These are phyloP conservation scores for Ceratothoa steindachneri DNA, from an alignment of 2,888 invertebrate genomes.

Conservation along the genomic window DNA sequence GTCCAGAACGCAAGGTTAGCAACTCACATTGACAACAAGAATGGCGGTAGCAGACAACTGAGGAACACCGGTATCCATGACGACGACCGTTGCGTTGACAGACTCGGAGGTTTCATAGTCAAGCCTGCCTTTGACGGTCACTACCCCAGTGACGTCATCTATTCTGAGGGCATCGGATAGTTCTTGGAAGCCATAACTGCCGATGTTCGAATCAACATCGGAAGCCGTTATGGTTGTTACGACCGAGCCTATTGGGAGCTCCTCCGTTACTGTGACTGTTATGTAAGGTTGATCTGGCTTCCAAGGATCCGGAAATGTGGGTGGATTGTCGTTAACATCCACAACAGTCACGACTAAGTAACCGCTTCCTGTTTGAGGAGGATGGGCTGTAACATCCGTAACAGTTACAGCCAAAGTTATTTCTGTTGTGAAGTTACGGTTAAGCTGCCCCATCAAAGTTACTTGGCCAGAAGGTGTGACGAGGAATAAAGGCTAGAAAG, in stretches of 20 bases:
- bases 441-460: conserved; percentile 61
- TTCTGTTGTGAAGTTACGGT: conserved; percentile 67
- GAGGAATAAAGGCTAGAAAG: neutral
- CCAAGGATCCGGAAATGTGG: conserved; percentile 68
- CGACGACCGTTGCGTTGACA: conserved; percentile 73
- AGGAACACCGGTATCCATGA: conserved; percentile 82
- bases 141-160: conserved; percentile 72
- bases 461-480: conserved; percentile 61
- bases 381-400: conserved; percentile 73
- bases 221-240: conserved; percentile 72
- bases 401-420: conserved; percentile 74
- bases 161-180: conserved; percentile 62
- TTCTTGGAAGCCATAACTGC: conserved; percentile 54
- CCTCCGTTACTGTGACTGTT: conserved; percentile 68
- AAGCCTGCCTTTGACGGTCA: conserved; percentile 69
- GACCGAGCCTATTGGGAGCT: conserved; percentile 72
- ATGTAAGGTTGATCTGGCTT: conserved; percentile 63
- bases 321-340: conserved; percentile 61
- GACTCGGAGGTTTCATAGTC: conserved; percentile 76
- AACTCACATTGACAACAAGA: conserved; percentile 63
- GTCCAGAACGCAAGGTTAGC: neutral
- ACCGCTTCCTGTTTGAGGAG: conserved; percentile 57
- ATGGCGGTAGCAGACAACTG: conserved; percentile 72
- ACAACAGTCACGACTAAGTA: conserved; percentile 62
- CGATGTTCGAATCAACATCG: conserved; percentile 75